A percentile compares a stretch with the other conserved stretches of the same genome.
Conservation (phyloP, 2,797 vertebrate genomes). For the Hozukius guyotensis region DNA sequence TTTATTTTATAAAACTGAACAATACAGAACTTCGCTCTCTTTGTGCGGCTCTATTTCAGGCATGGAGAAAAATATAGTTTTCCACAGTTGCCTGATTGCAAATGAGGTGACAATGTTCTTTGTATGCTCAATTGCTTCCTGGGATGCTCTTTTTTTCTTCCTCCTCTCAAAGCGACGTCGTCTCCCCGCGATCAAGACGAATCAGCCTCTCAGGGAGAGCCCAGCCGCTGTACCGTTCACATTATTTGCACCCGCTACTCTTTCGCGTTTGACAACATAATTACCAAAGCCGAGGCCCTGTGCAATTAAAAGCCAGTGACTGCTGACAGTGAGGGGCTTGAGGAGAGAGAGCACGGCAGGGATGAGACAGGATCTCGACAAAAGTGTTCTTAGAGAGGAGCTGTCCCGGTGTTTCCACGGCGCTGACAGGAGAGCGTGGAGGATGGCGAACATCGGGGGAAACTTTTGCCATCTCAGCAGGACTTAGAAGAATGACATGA, state of each 20-base stretch:
- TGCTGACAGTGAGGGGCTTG: constrained; percentile 52
- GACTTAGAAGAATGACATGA: neutral
- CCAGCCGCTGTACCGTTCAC: constrained; percentile 32
- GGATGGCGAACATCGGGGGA: neutral
- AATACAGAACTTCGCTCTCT: neutral
- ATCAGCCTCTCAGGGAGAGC: constrained; percentile 43
- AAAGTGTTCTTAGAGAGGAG: constrained; percentile 14
- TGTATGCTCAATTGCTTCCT: constrained; percentile 65
- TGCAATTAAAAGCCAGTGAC: constrained; percentile 74
- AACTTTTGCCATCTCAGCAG: constrained; percentile 10
- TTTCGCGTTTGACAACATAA: constrained; percentile 74
- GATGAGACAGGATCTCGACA: constrained; percentile 45
- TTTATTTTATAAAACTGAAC: constrained; percentile 36
- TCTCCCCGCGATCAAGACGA: constrained; percentile 51
- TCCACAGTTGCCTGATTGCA: constrained; percentile 52
- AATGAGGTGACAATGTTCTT: constrained; percentile 68
- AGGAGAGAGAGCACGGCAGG: constrained; percentile 2
- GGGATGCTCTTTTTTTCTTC: neutral
- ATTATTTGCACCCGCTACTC: constrained; percentile 56
- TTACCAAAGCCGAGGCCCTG: constrained; percentile 60
- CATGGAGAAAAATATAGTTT: constrained; percentile 36
- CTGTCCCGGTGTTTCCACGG: neutral
- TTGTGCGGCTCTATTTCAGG: constrained; percentile 36
- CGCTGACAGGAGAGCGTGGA: neutral
- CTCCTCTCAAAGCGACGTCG: constrained; percentile 22